Evolutionary conservation across 2,888 invertebrate species (phyloP), one percentile per base, ranked within the genome.

Genomic region (Pardosa pseudoannulata): DNA sequence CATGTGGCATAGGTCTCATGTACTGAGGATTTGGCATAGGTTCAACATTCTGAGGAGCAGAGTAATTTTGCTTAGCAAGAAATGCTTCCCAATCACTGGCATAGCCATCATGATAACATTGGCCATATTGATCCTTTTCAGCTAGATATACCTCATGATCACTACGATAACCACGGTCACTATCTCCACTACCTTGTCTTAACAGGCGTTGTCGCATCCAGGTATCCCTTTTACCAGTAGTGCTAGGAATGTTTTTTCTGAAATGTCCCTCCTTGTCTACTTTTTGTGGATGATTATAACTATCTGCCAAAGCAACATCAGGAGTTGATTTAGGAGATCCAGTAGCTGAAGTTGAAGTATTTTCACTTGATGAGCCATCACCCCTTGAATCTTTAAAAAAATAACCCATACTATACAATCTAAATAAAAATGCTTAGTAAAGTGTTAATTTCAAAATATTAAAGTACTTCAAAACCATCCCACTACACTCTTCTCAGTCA

Each of bases 31-130:
- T 68, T 32, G 46, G 76, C 28, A 80, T 32, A 23, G 79, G 41
- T 0, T 50, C 72, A 23, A 28, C 6, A 29, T 36, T 56, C 6
- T 11, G 29, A n/a, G 71, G 19, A 11, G 56, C 68, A 23, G 28
- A 62, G 28, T 79, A 86, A 39, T 36, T 79, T 11, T 87, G 87
- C 50, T 87, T 87, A 16, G 87, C 80, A 19, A 87, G 80, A 29
- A 87, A 87, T 13, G 81, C 82, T 39, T 88, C 88, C 82, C 88
- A 87, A 62, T 88, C 88, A 74, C 88, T 88, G 0, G 87, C 81
- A 79, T 88, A 88, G 0, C 87, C 88, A 65, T 83, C 87, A 36
- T 78, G 82, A 7, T 75, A 85, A 19, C 73, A 28, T 31, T 76
- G 74, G 0, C 78, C 87, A 68, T 78, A 81, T 28, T 81, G 87